These are phyloP conservation scores for Muntiacus reevesi DNA, from an alignment of 2,113 vertebrate species.

Conservation along the genomic window DNA sequence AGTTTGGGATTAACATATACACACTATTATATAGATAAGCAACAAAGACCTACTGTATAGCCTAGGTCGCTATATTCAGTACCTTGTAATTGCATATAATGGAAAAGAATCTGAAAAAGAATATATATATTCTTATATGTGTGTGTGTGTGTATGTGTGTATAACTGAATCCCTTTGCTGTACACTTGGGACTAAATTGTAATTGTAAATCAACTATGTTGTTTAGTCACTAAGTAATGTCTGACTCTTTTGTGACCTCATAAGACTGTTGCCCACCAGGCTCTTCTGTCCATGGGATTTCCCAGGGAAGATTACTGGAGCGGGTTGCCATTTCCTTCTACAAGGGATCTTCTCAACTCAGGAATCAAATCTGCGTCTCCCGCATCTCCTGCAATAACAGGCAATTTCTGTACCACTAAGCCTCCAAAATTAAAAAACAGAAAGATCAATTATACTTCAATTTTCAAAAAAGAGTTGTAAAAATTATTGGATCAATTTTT, in stretches of 20 bases:
- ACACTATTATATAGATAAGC: not conserved
- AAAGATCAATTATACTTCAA: not conserved
- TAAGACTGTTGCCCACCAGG: not conserved
- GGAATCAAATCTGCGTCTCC: not conserved
- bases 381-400: not conserved
- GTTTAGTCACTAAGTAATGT: not conserved
- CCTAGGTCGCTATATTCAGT: not conserved
- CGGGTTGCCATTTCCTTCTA: not conserved
- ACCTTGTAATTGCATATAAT: not conserved
- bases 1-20: not conserved
- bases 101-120: not conserved
- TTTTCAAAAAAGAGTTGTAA: not conserved
- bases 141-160: not conserved
- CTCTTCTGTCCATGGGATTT: not conserved
- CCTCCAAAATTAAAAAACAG: not conserved
- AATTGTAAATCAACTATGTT: not conserved
- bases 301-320: not conserved
- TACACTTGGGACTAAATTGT: not conserved
- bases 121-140: not conserved
- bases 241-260: not conserved
- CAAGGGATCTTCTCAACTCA: not conserved
- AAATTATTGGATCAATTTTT: not conserved
- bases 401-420: not conserved
- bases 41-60: not conserved
- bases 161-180: not conserved